Conservation (phyloP, 1,140 invertebrate genomes). For the Aricia agestis region DNA sequence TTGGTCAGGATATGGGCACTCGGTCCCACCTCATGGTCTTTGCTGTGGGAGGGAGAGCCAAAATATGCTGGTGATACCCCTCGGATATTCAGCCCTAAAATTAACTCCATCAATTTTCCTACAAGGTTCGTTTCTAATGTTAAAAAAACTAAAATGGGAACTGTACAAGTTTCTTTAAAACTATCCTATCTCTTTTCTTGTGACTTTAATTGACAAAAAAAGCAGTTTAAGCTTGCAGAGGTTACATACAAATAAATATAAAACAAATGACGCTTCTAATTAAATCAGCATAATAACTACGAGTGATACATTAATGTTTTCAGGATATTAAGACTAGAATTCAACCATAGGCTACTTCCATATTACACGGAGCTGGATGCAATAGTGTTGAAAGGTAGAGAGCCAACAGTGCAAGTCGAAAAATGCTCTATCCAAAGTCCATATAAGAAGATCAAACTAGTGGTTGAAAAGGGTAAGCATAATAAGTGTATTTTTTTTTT, state of each 20-base stretch:
- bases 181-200: no score
- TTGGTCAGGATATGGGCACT: constrained; percentile 88
- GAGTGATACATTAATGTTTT: constrained; percentile 35
- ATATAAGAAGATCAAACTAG: constrained; percentile 46
- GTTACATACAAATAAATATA: no score
- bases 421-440: constrained; percentile 43
- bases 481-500: no score
- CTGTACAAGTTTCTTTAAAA: no score
- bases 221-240: no score
- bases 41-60: constrained; percentile 86
- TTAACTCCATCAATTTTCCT: constrained; percentile 78
- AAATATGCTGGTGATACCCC: constrained; percentile 79
- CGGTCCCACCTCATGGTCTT: constrained; percentile 79
- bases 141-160: no score
- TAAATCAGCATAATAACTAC: no score
- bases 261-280: no score
- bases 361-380: constrained; percentile 95
- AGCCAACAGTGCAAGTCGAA: constrained; percentile 45
- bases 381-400: constrained; percentile 82
- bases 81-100: constrained; percentile 85
- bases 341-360: constrained; percentile 86
- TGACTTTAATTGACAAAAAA: no score
- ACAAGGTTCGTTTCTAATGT: constrained; percentile 77
- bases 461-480: constrained; percentile 50
- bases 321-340: constrained; percentile 87